Base-by-base conservation (phyloP, 2,888 invertebrate species). In the Morinoia aosen region DNA sequence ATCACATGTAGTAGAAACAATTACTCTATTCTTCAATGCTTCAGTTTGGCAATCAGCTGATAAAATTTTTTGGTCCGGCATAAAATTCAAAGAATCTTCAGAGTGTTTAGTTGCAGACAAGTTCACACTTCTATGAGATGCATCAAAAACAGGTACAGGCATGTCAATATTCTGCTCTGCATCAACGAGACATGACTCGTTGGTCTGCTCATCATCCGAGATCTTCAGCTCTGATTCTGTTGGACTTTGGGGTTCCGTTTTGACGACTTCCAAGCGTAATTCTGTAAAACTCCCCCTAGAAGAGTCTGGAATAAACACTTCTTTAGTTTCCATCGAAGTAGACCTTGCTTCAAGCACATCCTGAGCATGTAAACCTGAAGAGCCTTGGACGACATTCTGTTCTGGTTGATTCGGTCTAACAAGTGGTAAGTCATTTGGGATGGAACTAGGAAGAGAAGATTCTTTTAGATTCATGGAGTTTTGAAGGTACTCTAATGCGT, bases 221-320 rank as follows among this genome's bases (percentile, higher is more conserved):
- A 90, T 39, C 48, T 90, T 90, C 90, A 90, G 19, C 40, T 90
- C 90, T 12, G 90, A 40, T 48, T 90, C 90, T 40, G 90, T 19
- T 10, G 90, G 90, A 90, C 90, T 90, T 90, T 90, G 48, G 25
- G 90, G 90, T 90, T 90, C 90, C 8, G 90, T 90, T 90, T 90
- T 90, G 90, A 90, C 48, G 40, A 90, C 90, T 39, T 90, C 40
- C 3, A 90, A 12, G 14, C 48, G 48, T 16, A 90, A 48, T 90
- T 90, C 90, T 5, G 40, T 48, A 4, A 40, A 90, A 48, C 40
- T 40, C 12, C 40, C 48, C n/a, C 19, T 48, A 12, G 12, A 39
- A 40, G 48, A 48, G 39, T 90, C 40, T 19, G 90, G 48, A 90
- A 48, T 4, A 48, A 4, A 12, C 14, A 90, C 40, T 40, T 11